A percentile compares a stretch with the other conserved stretches of the same genome.
Conservation (phyloP, 2,888 invertebrate species). For the Drosophila neonasuta region DNA sequence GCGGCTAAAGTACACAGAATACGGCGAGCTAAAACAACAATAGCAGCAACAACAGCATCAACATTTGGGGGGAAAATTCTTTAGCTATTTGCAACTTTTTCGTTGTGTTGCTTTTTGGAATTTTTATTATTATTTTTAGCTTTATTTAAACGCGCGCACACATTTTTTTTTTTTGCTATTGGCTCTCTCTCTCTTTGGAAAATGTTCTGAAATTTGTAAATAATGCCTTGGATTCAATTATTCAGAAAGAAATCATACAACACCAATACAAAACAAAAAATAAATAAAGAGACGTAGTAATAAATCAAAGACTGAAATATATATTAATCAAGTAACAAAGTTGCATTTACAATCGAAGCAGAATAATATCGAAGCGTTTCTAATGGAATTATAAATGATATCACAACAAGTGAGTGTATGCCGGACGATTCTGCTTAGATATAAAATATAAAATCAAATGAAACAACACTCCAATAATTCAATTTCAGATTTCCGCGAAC, state of each 20-base stretch:
- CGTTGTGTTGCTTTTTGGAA: slow-evolving; percentile 38
- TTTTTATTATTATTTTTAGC: slow-evolving; percentile 60
- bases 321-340: slow-evolving; percentile 12
- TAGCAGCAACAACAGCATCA: slow-evolving; percentile 11
- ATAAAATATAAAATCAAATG: neutral
- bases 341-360: slow-evolving; percentile 8
- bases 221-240: slow-evolving; percentile 26
- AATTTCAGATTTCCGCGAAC: neutral
- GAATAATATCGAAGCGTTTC: neutral
- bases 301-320: slow-evolving; percentile 16
- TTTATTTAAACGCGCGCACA: slow-evolving; percentile 44
- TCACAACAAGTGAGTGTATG: neutral
- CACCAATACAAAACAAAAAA: slow-evolving; percentile 1
- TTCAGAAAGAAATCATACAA: slow-evolving; percentile 4
- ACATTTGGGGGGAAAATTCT: slow-evolving; percentile 43
- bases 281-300: slow-evolving; percentile 13
- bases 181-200: slow-evolving; percentile 41
- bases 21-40: slow-evolving; percentile 37
- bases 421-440: neutral
- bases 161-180: slow-evolving; percentile 35
- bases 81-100: slow-evolving; percentile 40
- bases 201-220: slow-evolving; percentile 49
- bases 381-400: slow-evolving; percentile 3
- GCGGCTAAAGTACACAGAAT: slow-evolving; percentile 69
- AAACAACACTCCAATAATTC: neutral